phyloP scores from a whole-genome alignment of 1,140 invertebrate genomes.

The Euura saliciscinereae region DNA sequence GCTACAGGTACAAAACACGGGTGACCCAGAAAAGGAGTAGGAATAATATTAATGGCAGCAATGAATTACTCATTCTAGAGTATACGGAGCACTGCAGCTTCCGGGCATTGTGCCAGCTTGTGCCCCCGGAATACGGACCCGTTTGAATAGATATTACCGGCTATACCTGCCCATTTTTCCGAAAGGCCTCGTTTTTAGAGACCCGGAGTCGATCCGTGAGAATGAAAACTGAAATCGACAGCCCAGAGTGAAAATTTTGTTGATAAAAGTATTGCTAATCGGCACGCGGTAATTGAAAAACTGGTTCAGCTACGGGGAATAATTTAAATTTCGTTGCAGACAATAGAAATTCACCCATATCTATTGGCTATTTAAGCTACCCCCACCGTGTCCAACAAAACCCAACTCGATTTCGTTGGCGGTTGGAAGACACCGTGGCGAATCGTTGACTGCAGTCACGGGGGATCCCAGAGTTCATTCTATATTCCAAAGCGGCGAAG shows the following conservation, averaged over 20 bases:
- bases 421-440: conserved; percentile 44
- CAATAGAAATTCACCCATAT: conserved; percentile 1
- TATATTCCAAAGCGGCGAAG: conserved; percentile 31
- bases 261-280: too few relatives aligned
- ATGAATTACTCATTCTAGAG: conserved; percentile 36
- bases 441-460: conserved; percentile 34
- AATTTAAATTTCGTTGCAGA: background rate
- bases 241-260: too few relatives aligned
- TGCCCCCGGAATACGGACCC: too few relatives aligned
- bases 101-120: too few relatives aligned
- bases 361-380: background rate
- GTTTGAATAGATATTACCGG: too few relatives aligned
- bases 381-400: background rate
- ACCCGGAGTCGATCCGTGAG: too few relatives aligned
- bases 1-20: conserved; percentile 18
- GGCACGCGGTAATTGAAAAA: too few relatives aligned
- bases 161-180: too few relatives aligned
- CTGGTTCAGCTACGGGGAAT: background rate
- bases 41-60: conserved; percentile 39
- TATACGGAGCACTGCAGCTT: too few relatives aligned
- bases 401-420: background rate
- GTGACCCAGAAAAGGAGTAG: conserved; percentile 17
- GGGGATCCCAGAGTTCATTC: conserved; percentile 33
- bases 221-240: too few relatives aligned
- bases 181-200: too few relatives aligned